Base-by-base conservation (phyloP, 2,888 invertebrate species). In the Camptogramma bilineatum region DNA sequence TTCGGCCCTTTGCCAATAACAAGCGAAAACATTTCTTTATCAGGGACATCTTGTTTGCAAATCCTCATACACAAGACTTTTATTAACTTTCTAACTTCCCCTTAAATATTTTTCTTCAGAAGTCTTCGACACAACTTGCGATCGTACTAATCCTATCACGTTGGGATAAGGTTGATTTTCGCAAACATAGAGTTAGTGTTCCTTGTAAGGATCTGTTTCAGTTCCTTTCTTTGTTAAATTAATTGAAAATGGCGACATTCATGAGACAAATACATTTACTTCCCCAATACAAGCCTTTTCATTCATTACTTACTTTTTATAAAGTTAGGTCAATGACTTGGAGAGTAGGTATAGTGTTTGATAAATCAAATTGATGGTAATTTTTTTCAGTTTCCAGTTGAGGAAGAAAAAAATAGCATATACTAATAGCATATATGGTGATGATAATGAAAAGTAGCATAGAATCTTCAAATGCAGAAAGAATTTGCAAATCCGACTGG, bases 71-170 rank as follows among this genome's bases (percentile, higher is more conserved):
- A 46, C 64, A 18, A 42, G 51, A 62, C 58, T 71, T 69, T 54
- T 71, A 71, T 71, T 71, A 73, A 70, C 71, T 71, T 68, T 66
- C 62, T 59, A 71, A 71, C 65, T 71, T 70, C 62, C 57, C 39
- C 64, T 72, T 67, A 69, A 69, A 72, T 69, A 70, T 70, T 57
- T 57, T 63, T 68, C 66, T 66, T 63, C 52, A 63, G 56, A 62
- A 68, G n/a, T 18, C 47, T 17, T 16, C 18, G 18, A 47, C 13
- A 18, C 16, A 46, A 17, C 4, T 9, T 47, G 21, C 7, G 21
- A 4, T 4, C 18, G 19, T 18, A 19, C 19, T 13, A 5, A 28
- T 28, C 2, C 47, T 47, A 46, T 46, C 46, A 9, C 31, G 3
- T 59, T 28, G 63, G 5, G 28, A 60, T 65, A 69, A 54, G 57